Conservation (phyloP, 2,113 vertebrate species). For the Furnarius figulus region DNA sequence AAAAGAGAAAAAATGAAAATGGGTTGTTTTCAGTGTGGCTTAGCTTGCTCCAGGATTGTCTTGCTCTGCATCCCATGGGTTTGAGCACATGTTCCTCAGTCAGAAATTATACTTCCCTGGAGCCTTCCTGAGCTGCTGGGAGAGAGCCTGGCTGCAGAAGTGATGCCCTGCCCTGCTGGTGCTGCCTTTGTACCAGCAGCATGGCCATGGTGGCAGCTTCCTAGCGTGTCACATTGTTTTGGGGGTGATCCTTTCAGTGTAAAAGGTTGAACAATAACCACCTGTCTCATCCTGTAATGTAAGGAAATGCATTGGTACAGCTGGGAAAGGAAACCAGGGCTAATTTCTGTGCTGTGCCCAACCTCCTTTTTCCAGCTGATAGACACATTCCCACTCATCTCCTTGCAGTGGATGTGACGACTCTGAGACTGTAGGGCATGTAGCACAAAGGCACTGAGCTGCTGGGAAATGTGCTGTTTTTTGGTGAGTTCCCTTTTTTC, state of each 20-base stretch:
- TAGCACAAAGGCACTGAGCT: not conserved
- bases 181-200: not conserved
- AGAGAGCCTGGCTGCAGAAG: not conserved
- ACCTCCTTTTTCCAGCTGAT: not conserved
- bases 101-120: not conserved
- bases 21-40: not conserved
- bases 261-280: not conserved
- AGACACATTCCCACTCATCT: not conserved
- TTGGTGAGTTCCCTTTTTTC: not conserved
- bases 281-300: not conserved
- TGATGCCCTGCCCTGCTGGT: not conserved
- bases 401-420: not conserved
- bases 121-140: not conserved
- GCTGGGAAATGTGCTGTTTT: not conserved
- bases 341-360: not conserved
- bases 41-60: not conserved
- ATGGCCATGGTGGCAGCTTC: not conserved
- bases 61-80: accelerated
- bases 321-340: not conserved
- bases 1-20: not conserved
- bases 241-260: not conserved
- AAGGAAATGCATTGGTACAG: not conserved
- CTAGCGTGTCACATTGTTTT: not conserved
- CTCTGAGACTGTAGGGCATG: not conserved
- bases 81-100: not conserved